Conservation (phyloP, 1,140 invertebrate species). For the Drosophila lacteicornis region DNA sequence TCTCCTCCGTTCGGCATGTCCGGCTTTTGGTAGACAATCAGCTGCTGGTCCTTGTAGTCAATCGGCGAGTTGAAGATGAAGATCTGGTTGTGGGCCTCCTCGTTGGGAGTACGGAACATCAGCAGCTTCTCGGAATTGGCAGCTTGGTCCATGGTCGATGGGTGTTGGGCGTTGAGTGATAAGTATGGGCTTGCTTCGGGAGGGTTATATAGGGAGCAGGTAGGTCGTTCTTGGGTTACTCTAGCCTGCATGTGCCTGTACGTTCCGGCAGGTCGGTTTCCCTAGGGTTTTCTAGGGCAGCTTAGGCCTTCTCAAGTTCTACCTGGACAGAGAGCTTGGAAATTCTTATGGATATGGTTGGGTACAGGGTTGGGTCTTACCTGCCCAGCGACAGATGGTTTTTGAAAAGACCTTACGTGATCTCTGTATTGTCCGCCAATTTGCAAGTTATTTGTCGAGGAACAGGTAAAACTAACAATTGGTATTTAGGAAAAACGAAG, state of each 20-base stretch:
- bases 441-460: neutral
- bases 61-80: conserved; percentile 63
- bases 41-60: conserved; percentile 52
- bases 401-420: neutral
- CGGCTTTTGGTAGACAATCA: conserved; percentile 56
- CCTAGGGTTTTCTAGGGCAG: neutral
- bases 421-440: conserved; percentile 26
- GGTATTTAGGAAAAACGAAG: neutral
- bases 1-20: conserved; percentile 2
- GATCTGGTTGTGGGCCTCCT: conserved; percentile 41
- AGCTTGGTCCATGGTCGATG: conserved; percentile 42
- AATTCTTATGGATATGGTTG: conserved; percentile 9
- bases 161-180: conserved; percentile 29
- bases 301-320: neutral
- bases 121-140: conserved; percentile 30
- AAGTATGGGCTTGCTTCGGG: neutral
- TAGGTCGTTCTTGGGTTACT: neutral
- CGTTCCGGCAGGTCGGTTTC: neutral
- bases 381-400: conserved; percentile 10
- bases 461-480: neutral
- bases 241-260: neutral
- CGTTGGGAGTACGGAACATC: conserved; percentile 48
- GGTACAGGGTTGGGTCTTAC: conserved; percentile 3
- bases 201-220: conserved; percentile 43
- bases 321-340: conserved; percentile 7